phyloP scores from a whole-genome alignment of 2,888 invertebrate species.

The Empis stercorea region DNA sequence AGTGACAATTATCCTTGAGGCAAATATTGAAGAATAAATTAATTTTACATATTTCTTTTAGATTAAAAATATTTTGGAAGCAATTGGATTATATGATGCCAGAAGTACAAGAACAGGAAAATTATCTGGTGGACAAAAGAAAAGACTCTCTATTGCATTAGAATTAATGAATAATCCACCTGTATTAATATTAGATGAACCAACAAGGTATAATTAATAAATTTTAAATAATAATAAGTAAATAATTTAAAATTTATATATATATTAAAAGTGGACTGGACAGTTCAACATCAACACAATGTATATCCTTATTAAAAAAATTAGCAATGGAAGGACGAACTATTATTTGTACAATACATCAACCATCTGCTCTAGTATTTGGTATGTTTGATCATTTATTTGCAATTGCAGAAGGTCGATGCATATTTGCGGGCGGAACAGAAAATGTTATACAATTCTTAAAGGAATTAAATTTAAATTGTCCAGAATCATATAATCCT shows the following conservation, averaged over 20 bases:
- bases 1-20: too few species aligned
- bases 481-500: conserved; percentile 83
- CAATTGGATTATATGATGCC: conserved; percentile 56
- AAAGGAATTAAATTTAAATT: conserved; percentile 51
- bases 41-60: conserved; percentile 27
- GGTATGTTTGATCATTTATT: conserved; percentile 84
- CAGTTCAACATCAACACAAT: conserved; percentile 70
- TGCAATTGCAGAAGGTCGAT: conserved; percentile 65
- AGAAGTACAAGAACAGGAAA: conserved; percentile 53
- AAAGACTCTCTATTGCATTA: conserved; percentile 77
- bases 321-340: conserved; percentile 74
- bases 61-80: conserved; percentile 67
- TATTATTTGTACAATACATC: conserved; percentile 81
- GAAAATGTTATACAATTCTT: conserved; percentile 65
- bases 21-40: too few species aligned
- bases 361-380: conserved; percentile 75
- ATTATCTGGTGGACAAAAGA: conserved; percentile 82
- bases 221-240: background rate
- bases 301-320: conserved; percentile 64
- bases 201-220: conserved; percentile 57
- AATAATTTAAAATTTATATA: background rate
- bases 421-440: conserved; percentile 69
- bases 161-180: conserved; percentile 87
- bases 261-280: conserved; percentile 55
- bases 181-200: conserved; percentile 88